A percentile compares a stretch with the other conserved stretches of the same genome.
Evolutionary conservation across 1,140 invertebrate genomes (phyloP).

Genomic region (Papilio polytes): DNA sequence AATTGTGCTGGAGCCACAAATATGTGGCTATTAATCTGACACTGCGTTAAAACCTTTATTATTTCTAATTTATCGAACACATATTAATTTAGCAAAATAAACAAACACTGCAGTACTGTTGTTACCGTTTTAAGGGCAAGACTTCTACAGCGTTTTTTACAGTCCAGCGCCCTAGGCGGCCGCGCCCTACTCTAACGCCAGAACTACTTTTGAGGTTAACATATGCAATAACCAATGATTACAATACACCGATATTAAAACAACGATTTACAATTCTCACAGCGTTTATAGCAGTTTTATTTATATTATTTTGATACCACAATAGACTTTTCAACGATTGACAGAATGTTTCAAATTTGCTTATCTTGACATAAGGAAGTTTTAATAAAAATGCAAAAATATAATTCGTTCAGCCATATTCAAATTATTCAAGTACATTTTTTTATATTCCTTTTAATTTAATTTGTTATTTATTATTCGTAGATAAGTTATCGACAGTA

Average conservation of each 20-base stretch:
- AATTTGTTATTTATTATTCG: too few species aligned
- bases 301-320: not conserved
- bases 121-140: too few species aligned
- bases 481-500: too few species aligned
- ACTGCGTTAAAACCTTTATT: not conserved
- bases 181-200: too few species aligned
- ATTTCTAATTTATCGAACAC: too few species aligned
- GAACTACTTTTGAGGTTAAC: not conserved
- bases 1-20: not conserved
- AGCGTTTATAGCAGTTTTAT: not conserved
- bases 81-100: not conserved
- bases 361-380: not conserved
- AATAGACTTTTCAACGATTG: not conserved
- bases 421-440: not conserved
- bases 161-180: too few species aligned
- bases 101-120: not conserved
- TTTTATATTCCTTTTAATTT: too few species aligned
- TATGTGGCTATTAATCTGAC: not conserved
- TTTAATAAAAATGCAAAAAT: not conserved
- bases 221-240: not conserved
- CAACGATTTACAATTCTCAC: not conserved
- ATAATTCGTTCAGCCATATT: not conserved
- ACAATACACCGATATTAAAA: not conserved
- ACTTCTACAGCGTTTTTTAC: too few species aligned
- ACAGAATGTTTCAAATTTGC: slow-evolving; percentile 1